Evolutionary conservation across 2,888 invertebrate genomes (phyloP).

Genomic region (Clepsis dumicolana): DNA sequence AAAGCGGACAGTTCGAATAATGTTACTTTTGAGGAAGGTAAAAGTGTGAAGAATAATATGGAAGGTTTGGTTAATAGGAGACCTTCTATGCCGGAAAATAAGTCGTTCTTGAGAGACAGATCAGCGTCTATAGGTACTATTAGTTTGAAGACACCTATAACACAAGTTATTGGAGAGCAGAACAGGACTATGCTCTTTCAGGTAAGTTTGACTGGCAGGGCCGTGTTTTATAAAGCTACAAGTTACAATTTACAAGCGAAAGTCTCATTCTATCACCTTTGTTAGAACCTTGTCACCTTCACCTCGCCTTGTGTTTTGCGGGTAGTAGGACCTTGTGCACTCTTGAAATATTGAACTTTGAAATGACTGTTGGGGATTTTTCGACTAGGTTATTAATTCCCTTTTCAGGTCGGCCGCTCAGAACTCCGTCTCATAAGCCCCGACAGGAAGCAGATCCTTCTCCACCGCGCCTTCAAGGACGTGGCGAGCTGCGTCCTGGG

Average conservation of each 20-base stretch:
- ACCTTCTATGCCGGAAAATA: slow-evolving; percentile 68
- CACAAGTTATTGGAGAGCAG: slow-evolving; percentile 88
- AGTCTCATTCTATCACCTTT: no score
- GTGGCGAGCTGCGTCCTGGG: slow-evolving; percentile 96
- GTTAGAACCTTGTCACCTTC: no score
- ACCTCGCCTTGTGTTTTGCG: no score
- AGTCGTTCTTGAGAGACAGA: slow-evolving; percentile 82
- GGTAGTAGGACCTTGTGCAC: no score
- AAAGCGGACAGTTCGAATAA: slow-evolving; percentile 48
- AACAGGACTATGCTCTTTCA: slow-evolving; percentile 97
- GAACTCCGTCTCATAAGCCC: slow-evolving; percentile 97
- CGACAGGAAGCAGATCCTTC: slow-evolving; percentile 95
- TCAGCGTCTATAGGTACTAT: slow-evolving; percentile 88
- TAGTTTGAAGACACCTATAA: slow-evolving; percentile 75
- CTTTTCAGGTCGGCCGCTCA: slow-evolving; percentile 90
- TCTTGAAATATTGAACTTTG: no score
- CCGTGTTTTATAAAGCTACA: no score
- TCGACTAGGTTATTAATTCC: no score
- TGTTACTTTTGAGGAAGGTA: slow-evolving; percentile 67
- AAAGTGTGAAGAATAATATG: slow-evolving; percentile 44
- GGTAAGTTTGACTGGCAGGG: slow-evolving; percentile 78
- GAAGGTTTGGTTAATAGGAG: slow-evolving; percentile 48
- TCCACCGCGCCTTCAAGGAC: slow-evolving; percentile 95
- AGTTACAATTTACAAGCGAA: no score
- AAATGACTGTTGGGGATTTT: no score